phyloP scores from a whole-genome alignment of 2,888 invertebrate genomes.

The Orthonevra nobilis region DNA sequence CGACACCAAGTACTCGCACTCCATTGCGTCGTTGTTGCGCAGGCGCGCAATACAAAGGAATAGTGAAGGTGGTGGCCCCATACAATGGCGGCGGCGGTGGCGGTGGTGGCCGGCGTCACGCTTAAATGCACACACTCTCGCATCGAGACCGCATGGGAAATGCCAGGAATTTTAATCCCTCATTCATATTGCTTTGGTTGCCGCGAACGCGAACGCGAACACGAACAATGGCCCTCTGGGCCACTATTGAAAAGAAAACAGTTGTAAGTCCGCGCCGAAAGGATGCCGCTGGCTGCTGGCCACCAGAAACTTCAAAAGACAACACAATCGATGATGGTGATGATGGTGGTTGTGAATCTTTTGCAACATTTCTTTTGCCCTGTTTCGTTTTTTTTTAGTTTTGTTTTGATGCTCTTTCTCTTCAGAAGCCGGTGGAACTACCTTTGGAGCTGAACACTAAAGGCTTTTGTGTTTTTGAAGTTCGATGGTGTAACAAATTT shows the following conservation, averaged over 20 bases:
- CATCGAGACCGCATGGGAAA: constrained; percentile 52
- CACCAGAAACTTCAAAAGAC: background rate
- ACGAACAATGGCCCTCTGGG: constrained; percentile 51
- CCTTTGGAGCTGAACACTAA: constrained; percentile 15
- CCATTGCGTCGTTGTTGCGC: constrained; percentile 56
- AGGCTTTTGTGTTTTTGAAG: constrained; percentile 46
- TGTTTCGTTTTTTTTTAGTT: background rate
- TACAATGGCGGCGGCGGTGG: background rate
- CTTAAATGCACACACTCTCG: constrained; percentile 46
- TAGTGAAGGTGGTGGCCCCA: constrained; percentile 55
- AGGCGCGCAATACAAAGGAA: background rate
- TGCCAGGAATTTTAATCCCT: constrained; percentile 69
- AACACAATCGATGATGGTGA: constrained; percentile 19
- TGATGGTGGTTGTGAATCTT: constrained; percentile 7
- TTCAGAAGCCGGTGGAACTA: constrained; percentile 25
- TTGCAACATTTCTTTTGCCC: background rate
- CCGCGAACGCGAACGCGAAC: too few relatives aligned
- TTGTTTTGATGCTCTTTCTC: constrained; percentile 4
- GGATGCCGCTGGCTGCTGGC: constrained; percentile 54
- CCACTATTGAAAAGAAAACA: constrained; percentile 53
- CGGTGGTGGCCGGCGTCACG: constrained; percentile 57
- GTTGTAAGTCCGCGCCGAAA: constrained; percentile 30
- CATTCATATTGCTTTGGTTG: constrained; percentile 55
- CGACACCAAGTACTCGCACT: too few relatives aligned
- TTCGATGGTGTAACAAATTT: constrained; percentile 54